phyloP scores from a whole-genome alignment of 2,888 invertebrate genomes.

The Orchesella flavescens region DNA sequence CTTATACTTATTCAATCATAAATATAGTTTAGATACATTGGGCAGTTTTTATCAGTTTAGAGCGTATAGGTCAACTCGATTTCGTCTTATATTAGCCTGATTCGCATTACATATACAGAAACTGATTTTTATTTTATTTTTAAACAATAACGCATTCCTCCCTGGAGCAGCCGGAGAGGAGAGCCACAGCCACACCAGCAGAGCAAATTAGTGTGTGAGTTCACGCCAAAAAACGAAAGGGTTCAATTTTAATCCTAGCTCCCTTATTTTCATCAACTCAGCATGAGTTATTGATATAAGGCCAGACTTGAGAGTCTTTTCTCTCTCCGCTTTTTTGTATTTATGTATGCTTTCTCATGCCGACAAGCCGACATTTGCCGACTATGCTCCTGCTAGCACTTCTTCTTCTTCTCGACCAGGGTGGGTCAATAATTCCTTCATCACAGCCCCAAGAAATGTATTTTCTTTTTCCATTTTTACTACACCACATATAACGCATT shows the following conservation, averaged over 20 bases:
- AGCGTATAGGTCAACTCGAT: too few species aligned
- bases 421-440: constrained; percentile 61
- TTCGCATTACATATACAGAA: too few species aligned
- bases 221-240: constrained; percentile 51
- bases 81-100: too few species aligned
- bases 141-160: constrained; percentile 32
- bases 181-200: constrained; percentile 35
- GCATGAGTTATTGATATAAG: constrained; percentile 63
- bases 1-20: background rate
- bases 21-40: background rate
- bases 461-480: constrained; percentile 15
- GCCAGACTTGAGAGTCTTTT: constrained; percentile 1
- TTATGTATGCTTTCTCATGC: constrained; percentile 38
- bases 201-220: constrained; percentile 60
- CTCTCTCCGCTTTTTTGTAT: constrained; percentile 9
- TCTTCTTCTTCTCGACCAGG: constrained; percentile 41
- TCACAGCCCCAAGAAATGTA: constrained; percentile 44
- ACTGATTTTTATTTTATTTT: too few species aligned
- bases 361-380: constrained; percentile 59
- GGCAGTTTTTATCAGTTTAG: too few species aligned
- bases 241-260: constrained; percentile 56
- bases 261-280: constrained; percentile 62
- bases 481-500: background rate
- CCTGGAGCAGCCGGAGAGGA: constrained; percentile 39
- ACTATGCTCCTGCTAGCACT: constrained; percentile 25